These are phyloP conservation scores for Drosophila littoralis DNA, from an alignment of 1,140 invertebrate species.

Conservation along the genomic window DNA sequence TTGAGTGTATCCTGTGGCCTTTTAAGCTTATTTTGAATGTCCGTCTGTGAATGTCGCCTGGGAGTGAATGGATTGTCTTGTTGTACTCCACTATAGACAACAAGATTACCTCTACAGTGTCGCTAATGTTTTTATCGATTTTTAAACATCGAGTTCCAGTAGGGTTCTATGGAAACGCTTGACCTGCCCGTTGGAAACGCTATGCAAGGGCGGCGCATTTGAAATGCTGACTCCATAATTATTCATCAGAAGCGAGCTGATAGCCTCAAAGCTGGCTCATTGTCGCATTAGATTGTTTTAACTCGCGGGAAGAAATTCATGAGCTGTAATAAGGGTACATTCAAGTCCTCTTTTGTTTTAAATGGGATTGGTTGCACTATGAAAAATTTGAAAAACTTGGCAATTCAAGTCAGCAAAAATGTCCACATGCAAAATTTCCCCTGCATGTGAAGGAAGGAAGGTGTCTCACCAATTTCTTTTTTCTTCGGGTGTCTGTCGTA, in stretches of 20 bases:
- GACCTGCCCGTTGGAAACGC: not conserved
- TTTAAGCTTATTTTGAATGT: too few species aligned
- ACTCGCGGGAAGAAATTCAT: not conserved
- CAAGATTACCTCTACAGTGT: too few species aligned
- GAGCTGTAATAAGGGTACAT: not conserved
- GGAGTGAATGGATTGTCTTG: too few species aligned
- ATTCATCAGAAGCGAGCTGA: not conserved
- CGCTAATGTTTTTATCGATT: not conserved
- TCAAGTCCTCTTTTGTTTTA: not conserved
- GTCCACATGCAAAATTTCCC: too few species aligned
- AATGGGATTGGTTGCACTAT: not conserved
- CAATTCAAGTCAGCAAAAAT: too few species aligned
- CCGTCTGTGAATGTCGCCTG: too few species aligned
- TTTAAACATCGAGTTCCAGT: slow-evolving; percentile 16
- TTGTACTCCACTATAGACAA: too few species aligned
- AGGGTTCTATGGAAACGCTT: slow-evolving; percentile 32
- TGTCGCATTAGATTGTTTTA: not conserved
- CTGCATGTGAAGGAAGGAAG: too few species aligned
- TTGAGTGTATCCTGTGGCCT: too few species aligned
- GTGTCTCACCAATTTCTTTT: too few species aligned
- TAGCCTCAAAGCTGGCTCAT: not conserved
- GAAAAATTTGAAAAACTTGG: not conserved
- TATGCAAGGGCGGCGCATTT: slow-evolving; percentile 7
- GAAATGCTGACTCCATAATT: not conserved
- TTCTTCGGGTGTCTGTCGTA: too few species aligned